A percentile compares a stretch with the other conserved stretches of the same genome.
Evolutionary conservation across 2,113 vertebrate species (phyloP).

Genomic region (Lontra canadensis): DNA sequence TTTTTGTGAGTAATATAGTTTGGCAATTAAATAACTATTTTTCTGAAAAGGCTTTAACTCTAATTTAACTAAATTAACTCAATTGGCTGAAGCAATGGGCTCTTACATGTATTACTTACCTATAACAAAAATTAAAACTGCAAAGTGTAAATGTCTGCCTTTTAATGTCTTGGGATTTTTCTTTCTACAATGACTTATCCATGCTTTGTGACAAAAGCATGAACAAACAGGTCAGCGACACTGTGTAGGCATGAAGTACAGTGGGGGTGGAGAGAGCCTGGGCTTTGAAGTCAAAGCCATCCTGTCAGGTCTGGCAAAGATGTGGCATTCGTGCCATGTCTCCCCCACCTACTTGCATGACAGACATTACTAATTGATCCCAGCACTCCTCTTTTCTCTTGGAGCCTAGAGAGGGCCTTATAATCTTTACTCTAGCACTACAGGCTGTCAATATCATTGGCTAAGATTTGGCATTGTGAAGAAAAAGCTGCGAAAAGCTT

Average conservation of each 20-base stretch:
- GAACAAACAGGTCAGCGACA: neutral
- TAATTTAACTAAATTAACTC: constrained; percentile 13
- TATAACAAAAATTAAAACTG: neutral
- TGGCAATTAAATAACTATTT: neutral
- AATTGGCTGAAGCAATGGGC: neutral
- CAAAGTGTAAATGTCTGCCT: neutral
- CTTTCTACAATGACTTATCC: neutral
- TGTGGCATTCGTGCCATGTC: fast-evolving
- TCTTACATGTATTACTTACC: neutral
- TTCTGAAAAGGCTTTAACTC: constrained; percentile 14
- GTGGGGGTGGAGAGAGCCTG: neutral
- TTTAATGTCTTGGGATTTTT: neutral
- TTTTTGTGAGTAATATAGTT: neutral
- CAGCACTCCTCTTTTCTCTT: neutral
- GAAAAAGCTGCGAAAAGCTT: neutral
- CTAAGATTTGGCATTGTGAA: neutral
- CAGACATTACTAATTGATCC: neutral
- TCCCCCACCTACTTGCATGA: neutral
- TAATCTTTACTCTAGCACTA: neutral
- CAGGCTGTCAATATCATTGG: neutral
- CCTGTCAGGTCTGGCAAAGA: neutral
- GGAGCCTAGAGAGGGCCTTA: neutral
- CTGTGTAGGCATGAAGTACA: neutral
- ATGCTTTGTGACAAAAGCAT: neutral
- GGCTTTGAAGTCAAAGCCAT: neutral